A percentile compares a stretch with the other conserved stretches of the same genome.
Evolutionary conservation across 2,113 vertebrate genomes (phyloP).

Genomic region (Corythoichthys intestinalis): DNA sequence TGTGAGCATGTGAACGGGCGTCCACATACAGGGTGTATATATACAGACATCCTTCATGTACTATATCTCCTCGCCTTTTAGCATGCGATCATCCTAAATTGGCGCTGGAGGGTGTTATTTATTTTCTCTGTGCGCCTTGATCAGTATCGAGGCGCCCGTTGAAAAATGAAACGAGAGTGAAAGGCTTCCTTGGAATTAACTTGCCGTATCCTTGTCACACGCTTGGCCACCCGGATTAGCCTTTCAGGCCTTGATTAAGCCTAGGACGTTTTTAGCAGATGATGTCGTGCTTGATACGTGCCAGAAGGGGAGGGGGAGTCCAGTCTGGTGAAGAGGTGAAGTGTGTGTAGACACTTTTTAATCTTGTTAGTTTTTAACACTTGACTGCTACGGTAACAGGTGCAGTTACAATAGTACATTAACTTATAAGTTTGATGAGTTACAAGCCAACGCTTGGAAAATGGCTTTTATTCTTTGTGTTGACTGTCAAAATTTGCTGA

Average conservation of each 20-base stretch:
- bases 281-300: conserved; percentile 25
- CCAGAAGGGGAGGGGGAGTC: not conserved
- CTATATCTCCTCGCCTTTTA: conserved; percentile 64
- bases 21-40: too few species aligned
- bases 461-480: too few species aligned
- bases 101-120: conserved; percentile 61
- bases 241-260: conserved; percentile 65
- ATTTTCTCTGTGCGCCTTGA: conserved; percentile 37
- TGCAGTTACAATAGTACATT: not conserved
- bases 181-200: conserved; percentile 61
- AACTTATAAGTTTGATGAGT: too few species aligned
- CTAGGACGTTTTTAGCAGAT: conserved; percentile 66
- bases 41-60: too few species aligned
- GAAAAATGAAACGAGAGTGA: conserved; percentile 61
- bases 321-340: not conserved
- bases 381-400: not conserved
- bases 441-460: too few species aligned
- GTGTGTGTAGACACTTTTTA: not conserved
- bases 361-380: not conserved
- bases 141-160: conserved; percentile 49
- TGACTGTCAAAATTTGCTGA: too few species aligned
- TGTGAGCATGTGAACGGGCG: too few species aligned
- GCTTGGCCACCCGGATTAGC: conserved; percentile 46
- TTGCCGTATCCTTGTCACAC: conserved; percentile 22
- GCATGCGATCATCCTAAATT: conserved; percentile 68